These are phyloP conservation scores for Agapornis canus DNA, from an alignment of 2,797 vertebrate species.

Conservation along the genomic window DNA sequence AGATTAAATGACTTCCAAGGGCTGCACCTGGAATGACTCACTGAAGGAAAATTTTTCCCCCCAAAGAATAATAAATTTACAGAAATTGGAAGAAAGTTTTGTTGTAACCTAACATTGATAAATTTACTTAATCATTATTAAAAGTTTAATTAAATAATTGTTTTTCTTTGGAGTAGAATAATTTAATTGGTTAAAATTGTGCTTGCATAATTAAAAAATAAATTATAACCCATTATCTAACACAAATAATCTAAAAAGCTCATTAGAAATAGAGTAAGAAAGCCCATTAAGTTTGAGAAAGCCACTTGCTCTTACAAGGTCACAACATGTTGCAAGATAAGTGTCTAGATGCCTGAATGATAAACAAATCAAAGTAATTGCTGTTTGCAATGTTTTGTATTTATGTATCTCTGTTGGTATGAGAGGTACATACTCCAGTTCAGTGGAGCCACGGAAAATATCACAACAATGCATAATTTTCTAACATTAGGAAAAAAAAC, in stretches of 20 bases:
- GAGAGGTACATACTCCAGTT: neutral
- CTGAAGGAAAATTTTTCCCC: neutral
- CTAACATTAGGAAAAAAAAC: neutral
- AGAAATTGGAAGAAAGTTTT: neutral
- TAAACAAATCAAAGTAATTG: neutral
- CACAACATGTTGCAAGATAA: neutral
- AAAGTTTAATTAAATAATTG: constrained; percentile 10
- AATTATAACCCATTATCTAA: neutral
- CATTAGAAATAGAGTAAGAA: neutral
- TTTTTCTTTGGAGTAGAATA: constrained; percentile 29
- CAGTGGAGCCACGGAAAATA: neutral
- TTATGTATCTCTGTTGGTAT: neutral
- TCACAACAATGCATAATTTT: neutral
- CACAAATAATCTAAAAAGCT: constrained; percentile 9
- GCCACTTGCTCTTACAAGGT: neutral
- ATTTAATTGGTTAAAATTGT: neutral
- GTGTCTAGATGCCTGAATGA: neutral
- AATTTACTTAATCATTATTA: neutral
- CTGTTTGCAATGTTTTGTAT: neutral
- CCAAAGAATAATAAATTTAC: neutral
- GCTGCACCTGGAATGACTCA: neutral
- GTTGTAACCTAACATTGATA: neutral
- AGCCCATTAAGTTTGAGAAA: neutral
- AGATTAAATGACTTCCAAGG: neutral
- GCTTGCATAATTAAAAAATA: constrained; percentile 36